Base-by-base conservation (phyloP, 2,797 vertebrate genomes). In the Crypturellus tataupa region DNA sequence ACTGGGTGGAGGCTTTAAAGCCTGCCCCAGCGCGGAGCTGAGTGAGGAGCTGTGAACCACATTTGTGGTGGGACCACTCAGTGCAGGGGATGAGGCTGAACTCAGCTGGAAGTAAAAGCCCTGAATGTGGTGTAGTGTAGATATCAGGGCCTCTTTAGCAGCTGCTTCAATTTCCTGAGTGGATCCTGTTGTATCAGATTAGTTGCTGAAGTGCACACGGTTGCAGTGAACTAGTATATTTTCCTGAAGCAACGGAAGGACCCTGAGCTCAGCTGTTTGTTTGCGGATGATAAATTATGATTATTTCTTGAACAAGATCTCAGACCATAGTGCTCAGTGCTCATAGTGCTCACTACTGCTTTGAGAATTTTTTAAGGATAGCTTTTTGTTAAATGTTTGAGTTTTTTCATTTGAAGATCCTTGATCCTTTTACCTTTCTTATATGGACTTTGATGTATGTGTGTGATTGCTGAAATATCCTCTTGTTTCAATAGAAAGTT, bases 241-340 rank as follows among this genome's bases (percentile, higher is more conserved):
- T 51, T 80, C 68, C 83, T 47, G n/a, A 81, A 95, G 88, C 71
- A 78, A 60, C 42, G 19, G 56, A 51, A 91, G 80, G 59, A 23
- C 47, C 86, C 44, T 68, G 90, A 93, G 42, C 62, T 69, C 40
- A 69, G 58, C 68, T 67, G 72, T 56, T 94, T 95, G 85, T 80
- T 95, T 96, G 67, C 33, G 42, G 81, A 85, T 95, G 81, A 86
- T 29, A 87, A 93, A 92, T 80, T 51, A 53, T 67, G 72, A 59
- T 40, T 73, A 85, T 87, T 87, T 80, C 90, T 40, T 40, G 82
- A 87, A 53, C 49, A 70, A 72, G 60, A 71, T 51, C 71, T 60
- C 68, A 89, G 72, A 89, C 42, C 70, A n/a, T 46, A 91, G 71
- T 71, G 37, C 73, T 35, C 65, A 94, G 44, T 44, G 44, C 16